Evolutionary conservation across 2,888 invertebrate species (phyloP), one percentile per base, ranked within the genome.

Genomic region (Thumatha senex): DNA sequence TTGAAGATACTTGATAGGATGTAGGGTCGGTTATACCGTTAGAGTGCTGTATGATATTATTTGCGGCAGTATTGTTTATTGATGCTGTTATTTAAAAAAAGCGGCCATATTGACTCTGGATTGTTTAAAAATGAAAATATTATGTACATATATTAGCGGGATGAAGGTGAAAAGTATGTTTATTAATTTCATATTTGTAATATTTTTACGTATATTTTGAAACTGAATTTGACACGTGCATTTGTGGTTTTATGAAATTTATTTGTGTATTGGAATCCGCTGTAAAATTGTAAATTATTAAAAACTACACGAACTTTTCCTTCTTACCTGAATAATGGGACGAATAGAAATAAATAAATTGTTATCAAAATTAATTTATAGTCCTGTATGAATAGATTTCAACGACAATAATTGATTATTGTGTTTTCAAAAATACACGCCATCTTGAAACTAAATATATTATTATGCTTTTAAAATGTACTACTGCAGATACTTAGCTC

Each of bases 71-170:
- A 78, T 80, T 63, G 72, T 80, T 78, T 77, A 74, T 77, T 78
- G 72, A 67, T 78, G 75, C 79, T 80, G 74, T 75, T 62, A 70
- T 71, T 72, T 67, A 24, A 72, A 68, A 62, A 72, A 72, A 75
- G 72, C 84, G 86, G 89, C 89, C 89, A 90, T 90, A 86, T 62
- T 68, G 71, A 72, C 67, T 74, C 69, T 68, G 74, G 75, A 77
- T 75, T 76, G 67, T 73, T 78, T 81, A 66, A 68, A 74, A 66
- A 63, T 76, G 72, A 31, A 31, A 31, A 31, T 31, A 11, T 24
- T 31, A 31, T 31, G 31, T 31, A 31, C 1, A 24, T 71, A 71
- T 64, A 70, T 60, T 71, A 12, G 63, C 46, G 59, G 46, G 71
- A 67, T 57, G 48, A 57, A 54, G 78, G 76, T 72, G 71, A 24